Conservation (phyloP, 2,797 vertebrate species). For the Megalops cyprinoides region DNA sequence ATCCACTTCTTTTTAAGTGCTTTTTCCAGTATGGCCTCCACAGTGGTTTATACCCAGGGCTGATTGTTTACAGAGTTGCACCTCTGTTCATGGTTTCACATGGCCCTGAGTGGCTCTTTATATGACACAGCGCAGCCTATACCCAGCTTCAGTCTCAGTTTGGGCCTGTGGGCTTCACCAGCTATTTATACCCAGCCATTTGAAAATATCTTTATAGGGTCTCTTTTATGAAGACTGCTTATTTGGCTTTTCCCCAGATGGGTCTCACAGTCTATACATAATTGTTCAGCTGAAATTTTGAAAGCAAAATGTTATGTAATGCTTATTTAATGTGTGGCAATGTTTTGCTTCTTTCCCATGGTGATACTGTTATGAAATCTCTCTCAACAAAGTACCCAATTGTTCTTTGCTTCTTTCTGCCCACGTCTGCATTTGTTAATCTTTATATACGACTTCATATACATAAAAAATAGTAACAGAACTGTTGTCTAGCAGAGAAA, state of each 20-base stretch:
- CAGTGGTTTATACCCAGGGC: not conserved
- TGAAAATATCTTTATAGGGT: not conserved
- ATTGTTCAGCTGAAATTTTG: not conserved
- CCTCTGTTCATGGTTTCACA: not conserved
- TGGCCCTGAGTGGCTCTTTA: not conserved
- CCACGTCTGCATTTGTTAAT: no score
- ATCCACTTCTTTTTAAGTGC: constrained; percentile 1
- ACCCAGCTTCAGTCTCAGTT: not conserved
- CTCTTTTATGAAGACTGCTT: not conserved
- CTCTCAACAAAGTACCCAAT: no score
- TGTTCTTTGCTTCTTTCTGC: no score
- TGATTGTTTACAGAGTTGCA: not conserved
- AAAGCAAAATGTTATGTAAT: not conserved
- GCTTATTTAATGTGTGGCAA: not conserved
- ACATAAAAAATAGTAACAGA: no score
- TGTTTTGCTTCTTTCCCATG: no score
- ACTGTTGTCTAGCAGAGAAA: no score
- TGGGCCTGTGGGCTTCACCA: not conserved
- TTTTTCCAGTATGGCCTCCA: not conserved
- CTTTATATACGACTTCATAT: no score
- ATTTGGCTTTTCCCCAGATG: not conserved
- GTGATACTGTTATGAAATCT: no score
- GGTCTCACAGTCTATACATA: not conserved
- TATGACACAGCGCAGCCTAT: not conserved
- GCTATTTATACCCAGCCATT: not conserved